A percentile compares a stretch with the other conserved stretches of the same genome.
phyloP scores from a whole-genome alignment of 2,888 invertebrate genomes.

The Panopea generosa region DNA sequence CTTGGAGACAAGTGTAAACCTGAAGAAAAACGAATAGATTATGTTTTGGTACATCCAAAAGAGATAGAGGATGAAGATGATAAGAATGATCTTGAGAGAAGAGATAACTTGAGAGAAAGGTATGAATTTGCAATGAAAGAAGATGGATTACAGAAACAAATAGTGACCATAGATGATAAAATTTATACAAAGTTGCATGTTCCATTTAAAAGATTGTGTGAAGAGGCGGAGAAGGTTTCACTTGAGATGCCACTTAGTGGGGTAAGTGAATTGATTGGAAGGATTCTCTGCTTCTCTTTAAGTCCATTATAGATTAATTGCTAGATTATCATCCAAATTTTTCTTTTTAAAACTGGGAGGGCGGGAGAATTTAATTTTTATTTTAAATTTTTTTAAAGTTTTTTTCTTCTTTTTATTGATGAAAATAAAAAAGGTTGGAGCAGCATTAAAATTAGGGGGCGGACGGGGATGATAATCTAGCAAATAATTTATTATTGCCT shows the following conservation, averaged over 20 bases:
- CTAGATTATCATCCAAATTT: no score
- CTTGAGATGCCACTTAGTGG: conserved; percentile 84
- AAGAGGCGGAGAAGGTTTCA: conserved; percentile 82
- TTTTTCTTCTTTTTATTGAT: no score
- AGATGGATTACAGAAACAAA: conserved; percentile 77
- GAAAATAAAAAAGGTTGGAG: no score
- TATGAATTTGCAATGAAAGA: conserved; percentile 74
- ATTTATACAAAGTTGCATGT: conserved; percentile 78
- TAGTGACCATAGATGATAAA: conserved; percentile 63
- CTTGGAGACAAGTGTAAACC: conserved; percentile 56
- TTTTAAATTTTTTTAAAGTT: no score
- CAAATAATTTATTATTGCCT: no score
- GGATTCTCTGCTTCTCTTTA: not conserved
- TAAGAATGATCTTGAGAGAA: conserved; percentile 34
- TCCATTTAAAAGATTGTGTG: conserved; percentile 82
- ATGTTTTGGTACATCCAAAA: conserved; percentile 77
- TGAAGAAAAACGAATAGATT: conserved; percentile 81
- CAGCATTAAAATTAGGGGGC: no score
- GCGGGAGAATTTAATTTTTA: no score
- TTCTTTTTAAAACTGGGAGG: no score
- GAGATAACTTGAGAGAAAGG: conserved; percentile 54
- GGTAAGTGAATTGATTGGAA: conserved; percentile 74
- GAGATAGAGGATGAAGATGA: conserved; percentile 51
- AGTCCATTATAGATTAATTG: no score
- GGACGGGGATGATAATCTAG: no score